These are phyloP conservation scores for Sebastes itinus DNA, from an alignment of 2,797 vertebrate genomes.

Conservation along the genomic window DNA sequence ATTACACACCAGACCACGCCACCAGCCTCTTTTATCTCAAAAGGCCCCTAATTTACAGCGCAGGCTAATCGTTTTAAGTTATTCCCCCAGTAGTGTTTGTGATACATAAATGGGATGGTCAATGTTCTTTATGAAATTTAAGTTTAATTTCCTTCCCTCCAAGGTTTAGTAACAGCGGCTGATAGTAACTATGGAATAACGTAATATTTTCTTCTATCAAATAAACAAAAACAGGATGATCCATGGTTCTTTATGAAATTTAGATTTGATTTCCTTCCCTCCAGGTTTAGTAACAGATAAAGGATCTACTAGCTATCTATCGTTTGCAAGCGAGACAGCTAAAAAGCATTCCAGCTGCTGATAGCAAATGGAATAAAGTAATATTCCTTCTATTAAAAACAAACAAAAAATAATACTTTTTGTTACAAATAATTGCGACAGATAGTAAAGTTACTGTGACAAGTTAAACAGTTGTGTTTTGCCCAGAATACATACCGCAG, in stretches of 20 bases:
- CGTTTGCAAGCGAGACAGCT: neutral
- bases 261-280: neutral
- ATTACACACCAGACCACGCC: neutral
- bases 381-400: neutral
- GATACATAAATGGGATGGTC: neutral
- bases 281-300: neutral
- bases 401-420: neutral
- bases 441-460: conserved; percentile 3
- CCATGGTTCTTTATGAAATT: neutral
- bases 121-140: neutral
- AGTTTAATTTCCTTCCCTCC: neutral
- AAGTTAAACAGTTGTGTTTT: conserved; percentile 10
- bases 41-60: neutral
- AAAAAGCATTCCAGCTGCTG: neutral
- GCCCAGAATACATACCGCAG: neutral
- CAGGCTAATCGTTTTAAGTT: conserved; percentile 3
- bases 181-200: neutral
- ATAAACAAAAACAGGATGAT: neutral
- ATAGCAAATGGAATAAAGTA: neutral
- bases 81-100: neutral
- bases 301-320: neutral
- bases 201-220: neutral
- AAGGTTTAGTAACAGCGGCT: neutral
- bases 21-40: conserved; percentile 24
- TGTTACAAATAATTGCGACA: neutral